These are phyloP conservation scores for Diachrysia chrysitis DNA, from an alignment of 2,888 invertebrate species.

Conservation along the genomic window DNA sequence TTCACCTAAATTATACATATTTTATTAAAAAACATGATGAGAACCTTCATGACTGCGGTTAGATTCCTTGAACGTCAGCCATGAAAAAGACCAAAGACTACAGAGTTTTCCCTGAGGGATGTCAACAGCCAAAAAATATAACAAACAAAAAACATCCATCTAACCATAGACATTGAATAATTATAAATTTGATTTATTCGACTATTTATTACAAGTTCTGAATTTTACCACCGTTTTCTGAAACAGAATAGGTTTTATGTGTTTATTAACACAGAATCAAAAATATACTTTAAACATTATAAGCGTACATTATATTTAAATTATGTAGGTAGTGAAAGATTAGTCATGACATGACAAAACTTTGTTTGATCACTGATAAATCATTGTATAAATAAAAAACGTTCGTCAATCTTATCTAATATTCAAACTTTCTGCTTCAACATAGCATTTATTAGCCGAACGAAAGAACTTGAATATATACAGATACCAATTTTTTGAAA, in stretches of 20 bases:
- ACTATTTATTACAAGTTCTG: not conserved
- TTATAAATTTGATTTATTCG: not conserved
- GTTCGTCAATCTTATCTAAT: conserved; percentile 28
- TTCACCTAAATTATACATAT: conserved; percentile 60
- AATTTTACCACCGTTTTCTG: not conserved
- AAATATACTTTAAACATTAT: too few species aligned
- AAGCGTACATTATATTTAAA: too few species aligned
- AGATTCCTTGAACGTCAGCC: conserved; percentile 86
- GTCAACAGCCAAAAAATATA: not conserved
- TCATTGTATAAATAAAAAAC: not conserved
- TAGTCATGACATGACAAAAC: not conserved
- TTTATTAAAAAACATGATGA: conserved; percentile 69
- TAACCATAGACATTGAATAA: not conserved
- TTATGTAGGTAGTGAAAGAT: too few species aligned
- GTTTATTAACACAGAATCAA: too few species aligned
- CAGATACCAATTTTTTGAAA: too few species aligned
- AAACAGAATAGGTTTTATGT: too few species aligned
- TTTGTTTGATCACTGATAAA: not conserved
- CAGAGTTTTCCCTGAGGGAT: conserved; percentile 34
- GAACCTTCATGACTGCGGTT: conserved; percentile 88
- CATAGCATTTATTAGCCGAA: too few species aligned
- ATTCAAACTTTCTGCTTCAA: not conserved
- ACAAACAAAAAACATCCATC: not conserved
- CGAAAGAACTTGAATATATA: too few species aligned
- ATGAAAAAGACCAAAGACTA: conserved; percentile 85